Evolutionary conservation across 2,888 invertebrate species (phyloP), one percentile per base, ranked within the genome.

Genomic region (Crocallis elinguaria): DNA sequence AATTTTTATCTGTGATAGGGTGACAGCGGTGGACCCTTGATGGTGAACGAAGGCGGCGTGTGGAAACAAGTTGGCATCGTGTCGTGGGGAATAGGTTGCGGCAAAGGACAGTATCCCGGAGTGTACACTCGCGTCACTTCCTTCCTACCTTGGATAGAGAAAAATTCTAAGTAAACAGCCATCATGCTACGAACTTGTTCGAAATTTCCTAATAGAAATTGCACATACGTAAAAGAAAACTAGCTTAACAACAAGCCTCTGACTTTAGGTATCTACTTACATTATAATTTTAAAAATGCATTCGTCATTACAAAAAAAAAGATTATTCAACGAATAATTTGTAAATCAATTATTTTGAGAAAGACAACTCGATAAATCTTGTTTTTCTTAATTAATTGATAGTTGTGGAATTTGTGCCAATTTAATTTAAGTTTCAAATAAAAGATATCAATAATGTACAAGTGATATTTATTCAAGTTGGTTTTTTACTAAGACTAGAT

Each of bases 31-130:
- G 97, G 97, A 3, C 97, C 97, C 0, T 82, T 97, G 69, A 95
- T 97, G 95, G 93, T 97, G 8, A 95, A 94, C 72, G 94, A 95
- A 49, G 94, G 93, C 25, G 94, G 94, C 3, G 93, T 93, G 54
- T 97, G 96, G 95, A 95, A 94, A 0, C 97, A 97, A 86, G 95
- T 96, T 12, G 97, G 97, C 44, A 94, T 97, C 39, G 97, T 97
- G 13, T 97, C 97, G 9, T 97, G 97, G 97, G 97, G 97, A 58
- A 97, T 97, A 67, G 97, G 97, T 27, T 97, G 97, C 78, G 97
- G 97, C 49, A 97, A 97, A 86, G 97, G 97, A 13, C 96, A 96
- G 75, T 97, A 96, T 85, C 97, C 97, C 0, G 98, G 97, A 11
- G 97, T 98, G 2, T 98, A 98, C 83, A 96, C 97, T 0, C 93